Evolutionary conservation across 2,113 vertebrate species (phyloP).

Genomic region (Ursus arctos): DNA sequence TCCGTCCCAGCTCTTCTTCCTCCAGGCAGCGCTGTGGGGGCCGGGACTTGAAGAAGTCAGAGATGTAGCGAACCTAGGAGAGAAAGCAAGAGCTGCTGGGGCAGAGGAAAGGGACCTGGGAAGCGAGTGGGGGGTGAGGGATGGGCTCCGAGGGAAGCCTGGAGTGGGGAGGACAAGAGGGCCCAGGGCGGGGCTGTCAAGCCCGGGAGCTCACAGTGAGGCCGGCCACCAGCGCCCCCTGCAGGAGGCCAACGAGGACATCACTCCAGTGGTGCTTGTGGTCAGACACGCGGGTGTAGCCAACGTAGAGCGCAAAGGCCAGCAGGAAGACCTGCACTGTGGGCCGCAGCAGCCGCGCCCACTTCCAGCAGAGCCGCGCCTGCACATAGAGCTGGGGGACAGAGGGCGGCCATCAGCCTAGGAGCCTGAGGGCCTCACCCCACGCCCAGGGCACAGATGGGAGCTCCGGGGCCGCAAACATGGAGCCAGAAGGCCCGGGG

Average conservation of each 20-base stretch:
- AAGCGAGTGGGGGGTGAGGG: too few species aligned
- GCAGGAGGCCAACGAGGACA: slow-evolving; percentile 95
- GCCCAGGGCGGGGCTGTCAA: not conserved
- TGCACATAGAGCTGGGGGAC: slow-evolving; percentile 94
- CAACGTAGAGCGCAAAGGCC: slow-evolving; percentile 96
- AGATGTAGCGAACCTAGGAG: slow-evolving; percentile 92
- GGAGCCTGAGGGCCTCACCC: not conserved
- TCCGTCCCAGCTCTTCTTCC: slow-evolving; percentile 88
- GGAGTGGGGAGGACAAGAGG: not conserved
- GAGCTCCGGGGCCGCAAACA: not conserved
- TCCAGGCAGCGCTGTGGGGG: slow-evolving; percentile 78
- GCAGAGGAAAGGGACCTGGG: not conserved
- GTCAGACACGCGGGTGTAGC: slow-evolving; percentile 96
- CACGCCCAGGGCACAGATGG: accelerated
- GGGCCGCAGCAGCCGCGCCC: slow-evolving; percentile 95
- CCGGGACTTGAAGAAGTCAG: slow-evolving; percentile 95
- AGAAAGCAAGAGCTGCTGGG: accelerated
- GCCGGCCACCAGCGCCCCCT: slow-evolving; percentile 94
- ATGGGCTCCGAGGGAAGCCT: not conserved
- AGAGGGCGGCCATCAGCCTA: not conserved
- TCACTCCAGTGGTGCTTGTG: slow-evolving; percentile 99
- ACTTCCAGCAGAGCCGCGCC: slow-evolving; percentile 93
- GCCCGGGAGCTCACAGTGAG: slow-evolving; percentile 89
- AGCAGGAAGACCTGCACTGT: slow-evolving; percentile 97
- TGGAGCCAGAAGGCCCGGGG: accelerated